Conservation (phyloP, 2,113 vertebrate species). For the Ariopsis seemanni region DNA sequence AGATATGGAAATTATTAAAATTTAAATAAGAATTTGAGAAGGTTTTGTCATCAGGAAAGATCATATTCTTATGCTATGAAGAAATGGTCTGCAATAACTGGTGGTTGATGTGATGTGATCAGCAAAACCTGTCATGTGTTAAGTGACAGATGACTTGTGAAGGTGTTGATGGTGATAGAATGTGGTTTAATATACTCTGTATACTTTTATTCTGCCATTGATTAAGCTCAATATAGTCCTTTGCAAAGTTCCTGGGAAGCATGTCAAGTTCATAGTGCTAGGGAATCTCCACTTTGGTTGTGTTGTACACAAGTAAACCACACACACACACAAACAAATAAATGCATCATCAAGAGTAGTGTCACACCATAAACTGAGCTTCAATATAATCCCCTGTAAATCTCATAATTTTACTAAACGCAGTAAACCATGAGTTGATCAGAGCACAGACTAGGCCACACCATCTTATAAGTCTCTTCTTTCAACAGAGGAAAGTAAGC, state of each 20-base stretch:
- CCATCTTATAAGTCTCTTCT: slow-evolving; percentile 55
- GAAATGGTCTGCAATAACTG: not conserved
- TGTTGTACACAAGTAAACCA: not conserved
- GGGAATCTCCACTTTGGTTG: not conserved
- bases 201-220: not conserved
- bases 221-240: not conserved
- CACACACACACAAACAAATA: not conserved
- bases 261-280: not conserved
- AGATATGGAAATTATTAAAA: not conserved
- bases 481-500: slow-evolving; percentile 51
- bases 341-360: not conserved
- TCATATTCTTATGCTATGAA: not conserved
- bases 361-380: not conserved
- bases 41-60: not conserved
- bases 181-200: not conserved
- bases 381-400: not conserved
- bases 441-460: not conserved
- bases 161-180: not conserved
- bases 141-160: not conserved
- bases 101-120: not conserved
- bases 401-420: not conserved
- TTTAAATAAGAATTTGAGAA: not conserved
- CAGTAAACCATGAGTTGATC: not conserved
- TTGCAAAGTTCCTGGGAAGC: not conserved
- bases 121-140: not conserved